These are phyloP conservation scores for Delia radicum DNA, from an alignment of 1,140 invertebrate genomes.

Conservation along the genomic window DNA sequence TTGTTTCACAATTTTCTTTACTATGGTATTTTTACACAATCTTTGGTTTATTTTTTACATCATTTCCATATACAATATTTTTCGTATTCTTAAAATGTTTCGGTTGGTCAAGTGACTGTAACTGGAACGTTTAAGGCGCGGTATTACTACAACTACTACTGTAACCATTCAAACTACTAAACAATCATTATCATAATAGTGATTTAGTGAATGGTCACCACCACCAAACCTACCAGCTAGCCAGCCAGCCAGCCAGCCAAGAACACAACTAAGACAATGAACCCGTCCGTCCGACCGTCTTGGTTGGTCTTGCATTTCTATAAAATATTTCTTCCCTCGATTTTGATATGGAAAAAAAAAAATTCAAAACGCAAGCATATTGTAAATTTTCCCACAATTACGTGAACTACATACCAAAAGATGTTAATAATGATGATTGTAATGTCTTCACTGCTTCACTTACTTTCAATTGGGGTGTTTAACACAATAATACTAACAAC, in stretches of 20 bases:
- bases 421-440: background rate
- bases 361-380: background rate
- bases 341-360: background rate
- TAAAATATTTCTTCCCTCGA: background rate
- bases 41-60: background rate
- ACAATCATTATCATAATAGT: background rate
- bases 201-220: background rate
- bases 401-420: constrained; percentile 10
- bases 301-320: background rate
- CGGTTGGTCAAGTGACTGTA: constrained; percentile 55
- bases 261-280: background rate
- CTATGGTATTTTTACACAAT: constrained; percentile 2
- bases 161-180: background rate
- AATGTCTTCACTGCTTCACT: constrained; percentile 6
- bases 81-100: constrained; percentile 45
- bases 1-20: background rate
- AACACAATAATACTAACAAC: background rate
- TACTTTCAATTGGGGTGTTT: constrained; percentile 4
- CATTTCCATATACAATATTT: constrained; percentile 35
- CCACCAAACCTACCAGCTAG: background rate
- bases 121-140: constrained; percentile 45
- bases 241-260: too few relatives aligned
- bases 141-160: background rate
- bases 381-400: constrained; percentile 14
- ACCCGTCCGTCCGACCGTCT: too few relatives aligned